Percentiles rank a stretch among this genome's conserved stretches.
Evolutionary conservation across 2,888 invertebrate species (phyloP).

Genomic region (Eucriotettix oculatus): DNA sequence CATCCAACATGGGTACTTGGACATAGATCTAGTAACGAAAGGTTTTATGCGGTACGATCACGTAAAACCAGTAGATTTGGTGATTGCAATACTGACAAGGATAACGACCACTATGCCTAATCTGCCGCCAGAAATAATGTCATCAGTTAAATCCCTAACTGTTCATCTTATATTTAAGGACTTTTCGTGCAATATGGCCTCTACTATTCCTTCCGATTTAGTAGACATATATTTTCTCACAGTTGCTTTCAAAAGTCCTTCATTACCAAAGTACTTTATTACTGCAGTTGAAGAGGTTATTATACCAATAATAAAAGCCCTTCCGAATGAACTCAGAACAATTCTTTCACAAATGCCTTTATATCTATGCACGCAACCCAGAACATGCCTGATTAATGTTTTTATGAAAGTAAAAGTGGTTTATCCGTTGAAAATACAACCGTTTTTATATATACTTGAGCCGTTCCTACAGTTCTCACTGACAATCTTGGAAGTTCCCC

Average conservation of each 20-base stretch:
- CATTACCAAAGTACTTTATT: neutral
- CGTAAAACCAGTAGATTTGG: slow-evolving; percentile 10
- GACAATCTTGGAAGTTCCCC: too few relatives aligned
- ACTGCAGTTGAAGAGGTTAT: neutral
- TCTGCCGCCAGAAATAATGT: neutral
- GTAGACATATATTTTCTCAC: neutral
- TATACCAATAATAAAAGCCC: neutral
- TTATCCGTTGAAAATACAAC: too few relatives aligned
- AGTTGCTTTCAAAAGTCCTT: neutral
- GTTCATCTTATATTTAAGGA: neutral
- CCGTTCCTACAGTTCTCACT: too few relatives aligned
- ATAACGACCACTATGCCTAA: slow-evolving; percentile 12
- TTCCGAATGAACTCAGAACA: neutral
- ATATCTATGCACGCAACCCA: neutral
- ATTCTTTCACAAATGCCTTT: neutral
- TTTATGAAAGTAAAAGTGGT: neutral
- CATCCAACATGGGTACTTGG: slow-evolving; percentile 8
- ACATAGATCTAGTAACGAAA: slow-evolving; percentile 11
- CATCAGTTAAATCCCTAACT: neutral
- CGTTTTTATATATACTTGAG: too few relatives aligned
- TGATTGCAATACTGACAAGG: slow-evolving; percentile 12
- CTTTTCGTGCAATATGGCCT: neutral
- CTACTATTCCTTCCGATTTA: neutral
- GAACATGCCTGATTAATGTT: neutral
- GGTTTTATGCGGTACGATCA: slow-evolving; percentile 15